phyloP scores from a whole-genome alignment of 2,797 vertebrate genomes.

The Potorous gilbertii region DNA sequence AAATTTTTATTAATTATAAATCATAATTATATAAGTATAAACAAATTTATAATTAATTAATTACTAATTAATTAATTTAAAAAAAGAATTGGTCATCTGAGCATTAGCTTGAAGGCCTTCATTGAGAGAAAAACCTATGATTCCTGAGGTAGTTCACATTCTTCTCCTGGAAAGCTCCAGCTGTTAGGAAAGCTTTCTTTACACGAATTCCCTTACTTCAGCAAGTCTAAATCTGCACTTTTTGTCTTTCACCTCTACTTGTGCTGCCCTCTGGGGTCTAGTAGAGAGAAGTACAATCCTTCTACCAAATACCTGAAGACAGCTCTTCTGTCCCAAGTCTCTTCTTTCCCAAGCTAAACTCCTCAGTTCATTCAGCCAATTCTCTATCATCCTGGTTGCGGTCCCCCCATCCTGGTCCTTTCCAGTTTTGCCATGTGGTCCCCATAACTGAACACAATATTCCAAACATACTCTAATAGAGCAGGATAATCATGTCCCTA shows the following conservation, averaged over 20 bases:
- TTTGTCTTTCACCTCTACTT: neutral
- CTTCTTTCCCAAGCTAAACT: neutral
- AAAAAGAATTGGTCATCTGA: neutral
- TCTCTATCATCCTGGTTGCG: neutral
- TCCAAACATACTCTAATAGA: neutral
- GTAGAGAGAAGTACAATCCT: neutral
- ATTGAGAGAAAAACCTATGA: neutral
- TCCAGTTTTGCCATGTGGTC: neutral
- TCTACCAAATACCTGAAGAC: neutral
- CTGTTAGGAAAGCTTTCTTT: neutral
- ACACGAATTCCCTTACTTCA: neutral
- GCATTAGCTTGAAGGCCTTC: neutral
- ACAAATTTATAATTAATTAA: too few relatives aligned
- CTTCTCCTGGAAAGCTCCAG: neutral
- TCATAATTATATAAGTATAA: too few relatives aligned
- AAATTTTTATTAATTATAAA: too few relatives aligned
- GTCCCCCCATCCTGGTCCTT: neutral
- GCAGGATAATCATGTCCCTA: neutral
- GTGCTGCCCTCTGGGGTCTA: neutral
- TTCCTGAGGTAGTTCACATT: neutral
- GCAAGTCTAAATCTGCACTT: neutral
- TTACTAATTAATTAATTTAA: too few relatives aligned
- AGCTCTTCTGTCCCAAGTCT: neutral
- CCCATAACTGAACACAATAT: neutral
- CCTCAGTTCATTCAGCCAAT: neutral